Evolutionary conservation across 2,797 vertebrate genomes (phyloP).

Genomic region (Gephyroberyx darwinii): DNA sequence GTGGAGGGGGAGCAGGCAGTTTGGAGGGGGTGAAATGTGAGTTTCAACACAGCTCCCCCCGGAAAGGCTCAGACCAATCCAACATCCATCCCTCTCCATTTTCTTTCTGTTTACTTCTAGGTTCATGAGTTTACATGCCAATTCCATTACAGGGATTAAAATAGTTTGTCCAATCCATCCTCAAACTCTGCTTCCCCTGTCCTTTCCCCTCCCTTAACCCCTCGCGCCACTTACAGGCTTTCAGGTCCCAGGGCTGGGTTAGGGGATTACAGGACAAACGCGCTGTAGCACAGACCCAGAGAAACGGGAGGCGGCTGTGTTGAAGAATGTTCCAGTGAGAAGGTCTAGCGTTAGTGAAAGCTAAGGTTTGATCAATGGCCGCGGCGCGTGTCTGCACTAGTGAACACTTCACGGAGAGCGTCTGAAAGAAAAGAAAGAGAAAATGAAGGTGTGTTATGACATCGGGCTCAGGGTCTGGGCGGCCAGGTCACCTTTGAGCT

Average conservation of each 20-base stretch:
- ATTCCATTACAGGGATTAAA: slow-evolving; percentile 86
- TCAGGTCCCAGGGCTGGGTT: slow-evolving; percentile 67
- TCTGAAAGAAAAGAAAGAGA: slow-evolving; percentile 65
- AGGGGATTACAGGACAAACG: slow-evolving; percentile 71
- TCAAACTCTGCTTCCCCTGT: slow-evolving; percentile 67
- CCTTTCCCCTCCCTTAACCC: slow-evolving; percentile 64
- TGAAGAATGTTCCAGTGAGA: slow-evolving; percentile 72
- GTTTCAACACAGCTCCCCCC: slow-evolving; percentile 72
- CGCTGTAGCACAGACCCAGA: slow-evolving; percentile 56
- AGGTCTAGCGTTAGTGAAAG: slow-evolving; percentile 66
- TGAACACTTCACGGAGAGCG: slow-evolving; percentile 51
- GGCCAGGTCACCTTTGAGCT: slow-evolving; percentile 73
- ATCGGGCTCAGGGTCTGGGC: slow-evolving; percentile 64
- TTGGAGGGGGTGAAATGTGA: slow-evolving; percentile 53
- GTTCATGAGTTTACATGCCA: slow-evolving; percentile 82
- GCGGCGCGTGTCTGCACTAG: slow-evolving; percentile 77
- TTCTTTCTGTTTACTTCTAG: slow-evolving; percentile 79
- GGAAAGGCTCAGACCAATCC: slow-evolving; percentile 68
- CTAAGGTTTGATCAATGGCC: slow-evolving; percentile 76
- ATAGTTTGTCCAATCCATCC: slow-evolving; percentile 80
- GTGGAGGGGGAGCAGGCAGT: slow-evolving; percentile 32
- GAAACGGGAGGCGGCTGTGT: slow-evolving; percentile 53
- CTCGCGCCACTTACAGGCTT: slow-evolving; percentile 75
- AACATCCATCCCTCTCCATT: slow-evolving; percentile 75
- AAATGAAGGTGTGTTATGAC: slow-evolving; percentile 76